phyloP scores from a whole-genome alignment of 64 coral and sea anemone genomes.

The Montipora cactus region DNA sequence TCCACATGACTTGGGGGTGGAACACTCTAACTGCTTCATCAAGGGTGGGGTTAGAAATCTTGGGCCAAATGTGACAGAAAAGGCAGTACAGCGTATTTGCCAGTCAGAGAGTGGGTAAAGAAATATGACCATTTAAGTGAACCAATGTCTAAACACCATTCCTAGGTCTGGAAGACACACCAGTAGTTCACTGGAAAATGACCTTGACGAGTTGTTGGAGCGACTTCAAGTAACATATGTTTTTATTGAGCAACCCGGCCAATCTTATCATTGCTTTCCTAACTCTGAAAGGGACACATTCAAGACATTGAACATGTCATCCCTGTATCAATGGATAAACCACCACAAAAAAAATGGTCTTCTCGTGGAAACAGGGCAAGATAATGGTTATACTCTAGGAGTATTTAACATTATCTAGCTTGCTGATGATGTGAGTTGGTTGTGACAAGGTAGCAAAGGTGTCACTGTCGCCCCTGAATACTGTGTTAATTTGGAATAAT shows the following conservation, averaged over 20 bases:
- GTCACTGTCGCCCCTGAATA: no score
- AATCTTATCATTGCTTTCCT: background rate
- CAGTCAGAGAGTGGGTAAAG: background rate
- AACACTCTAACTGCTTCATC: conserved; percentile 7
- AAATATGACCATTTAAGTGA: background rate
- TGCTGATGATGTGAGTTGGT: no score
- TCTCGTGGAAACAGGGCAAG: background rate
- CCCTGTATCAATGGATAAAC: conserved; percentile 28
- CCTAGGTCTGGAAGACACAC: background rate
- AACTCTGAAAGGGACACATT: background rate
- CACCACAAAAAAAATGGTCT: background rate
- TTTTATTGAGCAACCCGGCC: background rate
- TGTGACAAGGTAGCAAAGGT: no score
- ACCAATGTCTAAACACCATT: background rate
- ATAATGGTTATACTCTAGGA: no score
- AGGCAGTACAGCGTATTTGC: conserved; percentile 9
- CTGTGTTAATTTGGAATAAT: no score
- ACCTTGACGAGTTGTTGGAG: background rate
- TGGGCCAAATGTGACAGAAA: conserved; percentile 44
- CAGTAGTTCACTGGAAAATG: background rate
- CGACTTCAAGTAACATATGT: background rate
- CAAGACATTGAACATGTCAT: background rate
- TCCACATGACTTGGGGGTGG: conserved; percentile 15
- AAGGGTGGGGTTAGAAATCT: background rate
- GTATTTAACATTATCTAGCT: no score